Conservation (phyloP, 1,140 invertebrate species). For the Dinoponera quadriceps region DNA sequence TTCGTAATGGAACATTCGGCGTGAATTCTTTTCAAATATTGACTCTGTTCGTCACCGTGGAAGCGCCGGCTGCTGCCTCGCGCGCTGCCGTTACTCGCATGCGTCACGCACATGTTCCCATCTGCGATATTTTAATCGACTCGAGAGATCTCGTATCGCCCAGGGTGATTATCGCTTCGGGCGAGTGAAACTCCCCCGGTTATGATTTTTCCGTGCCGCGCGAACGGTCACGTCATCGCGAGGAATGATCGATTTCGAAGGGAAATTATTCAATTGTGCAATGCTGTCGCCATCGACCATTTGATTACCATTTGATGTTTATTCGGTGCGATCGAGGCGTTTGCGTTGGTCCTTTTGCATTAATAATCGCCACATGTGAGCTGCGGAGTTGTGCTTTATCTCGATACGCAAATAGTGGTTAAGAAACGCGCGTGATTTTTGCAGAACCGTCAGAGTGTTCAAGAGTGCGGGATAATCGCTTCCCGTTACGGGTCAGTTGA, state of each 20-base stretch:
- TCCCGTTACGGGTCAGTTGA: neutral
- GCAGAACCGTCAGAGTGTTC: neutral
- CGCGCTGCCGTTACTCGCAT: constrained; percentile 32
- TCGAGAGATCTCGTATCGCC: constrained; percentile 25
- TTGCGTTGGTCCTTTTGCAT: too few relatives aligned
- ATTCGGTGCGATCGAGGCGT: too few relatives aligned
- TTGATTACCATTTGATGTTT: too few relatives aligned
- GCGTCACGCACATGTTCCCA: constrained; percentile 57
- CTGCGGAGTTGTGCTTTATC: too few relatives aligned
- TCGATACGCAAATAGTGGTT: neutral
- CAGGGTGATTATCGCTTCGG: neutral
- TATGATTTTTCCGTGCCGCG: neutral
- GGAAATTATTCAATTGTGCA: too few relatives aligned
- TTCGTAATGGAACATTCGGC: constrained; percentile 29
- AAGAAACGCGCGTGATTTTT: neutral
- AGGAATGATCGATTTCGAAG: too few relatives aligned
- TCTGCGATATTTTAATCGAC: constrained; percentile 38
- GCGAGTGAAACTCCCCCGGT: neutral
- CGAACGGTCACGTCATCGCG: too few relatives aligned
- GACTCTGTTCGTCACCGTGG: constrained; percentile 36
- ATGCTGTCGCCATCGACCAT: too few relatives aligned
- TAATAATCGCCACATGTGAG: too few relatives aligned
- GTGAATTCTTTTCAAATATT: constrained; percentile 55
- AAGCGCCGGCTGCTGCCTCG: constrained; percentile 19
- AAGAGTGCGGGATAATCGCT: neutral